Evolutionary conservation across 1,140 invertebrate genomes (phyloP).

Genomic region (Babylonia areolata): DNA sequence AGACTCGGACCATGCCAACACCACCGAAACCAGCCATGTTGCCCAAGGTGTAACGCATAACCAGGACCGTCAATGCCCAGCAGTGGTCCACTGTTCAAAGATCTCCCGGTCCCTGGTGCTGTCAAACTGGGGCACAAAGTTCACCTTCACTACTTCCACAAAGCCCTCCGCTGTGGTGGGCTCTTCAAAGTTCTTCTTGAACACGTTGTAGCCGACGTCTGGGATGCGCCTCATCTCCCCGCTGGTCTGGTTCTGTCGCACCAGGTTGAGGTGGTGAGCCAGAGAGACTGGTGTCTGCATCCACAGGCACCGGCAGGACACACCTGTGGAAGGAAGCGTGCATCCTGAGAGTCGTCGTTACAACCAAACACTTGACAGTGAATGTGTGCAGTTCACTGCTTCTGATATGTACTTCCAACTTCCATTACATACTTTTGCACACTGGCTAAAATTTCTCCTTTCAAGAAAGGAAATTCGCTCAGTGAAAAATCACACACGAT

Average conservation of each 20-base stretch:
- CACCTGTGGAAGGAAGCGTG: slow-evolving; percentile 60
- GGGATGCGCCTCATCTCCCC: slow-evolving; percentile 79
- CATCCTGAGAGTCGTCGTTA: too few relatives aligned
- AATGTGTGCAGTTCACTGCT: too few relatives aligned
- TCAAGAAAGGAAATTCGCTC: too few relatives aligned
- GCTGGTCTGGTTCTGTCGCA: slow-evolving; percentile 82
- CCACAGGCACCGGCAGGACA: slow-evolving; percentile 88
- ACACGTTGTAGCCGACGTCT: slow-evolving; percentile 87
- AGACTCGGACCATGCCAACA: too few relatives aligned
- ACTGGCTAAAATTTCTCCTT: too few relatives aligned
- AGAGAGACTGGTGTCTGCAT: slow-evolving; percentile 85
- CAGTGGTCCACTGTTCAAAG: slow-evolving; percentile 75
- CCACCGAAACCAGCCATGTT: too few relatives aligned
- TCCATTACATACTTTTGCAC: too few relatives aligned
- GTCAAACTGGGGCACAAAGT: slow-evolving; percentile 87
- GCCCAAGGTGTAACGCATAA: too few relatives aligned
- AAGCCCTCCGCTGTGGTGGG: slow-evolving; percentile 89
- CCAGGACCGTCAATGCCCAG: slow-evolving; percentile 26
- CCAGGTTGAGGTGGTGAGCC: slow-evolving; percentile 91
- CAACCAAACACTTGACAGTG: too few relatives aligned
- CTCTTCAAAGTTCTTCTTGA: slow-evolving; percentile 85
- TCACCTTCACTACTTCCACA: slow-evolving; percentile 85
- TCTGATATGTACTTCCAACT: too few relatives aligned
- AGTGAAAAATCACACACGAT: too few relatives aligned
- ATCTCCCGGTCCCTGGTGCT: slow-evolving; percentile 82